Evolutionary conservation across 2,888 invertebrate species (phyloP).

Genomic region (Deilephila elpenor): DNA sequence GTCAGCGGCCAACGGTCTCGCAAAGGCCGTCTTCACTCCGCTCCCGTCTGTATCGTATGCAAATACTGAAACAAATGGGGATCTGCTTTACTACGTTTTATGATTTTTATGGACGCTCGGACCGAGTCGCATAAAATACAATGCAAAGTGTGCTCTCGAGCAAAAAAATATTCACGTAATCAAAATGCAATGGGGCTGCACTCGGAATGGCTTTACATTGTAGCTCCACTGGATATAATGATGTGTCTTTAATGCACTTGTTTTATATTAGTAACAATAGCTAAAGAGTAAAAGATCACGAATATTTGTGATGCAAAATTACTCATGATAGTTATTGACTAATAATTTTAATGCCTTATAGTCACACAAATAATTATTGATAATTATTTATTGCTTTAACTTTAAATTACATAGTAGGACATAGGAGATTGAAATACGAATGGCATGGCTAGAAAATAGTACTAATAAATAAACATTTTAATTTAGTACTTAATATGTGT

Average conservation of each 20-base stretch:
- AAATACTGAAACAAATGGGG: conserved; percentile 78
- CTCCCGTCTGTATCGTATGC: conserved; percentile 76
- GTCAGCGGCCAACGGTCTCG: conserved; percentile 75
- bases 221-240: conserved; percentile 15
- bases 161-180: conserved; percentile 54
- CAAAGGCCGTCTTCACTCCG: conserved; percentile 69
- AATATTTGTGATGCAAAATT: no score
- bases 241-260: conserved; percentile 24
- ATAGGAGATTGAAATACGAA: no score
- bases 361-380: no score
- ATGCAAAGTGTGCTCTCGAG: conserved; percentile 54
- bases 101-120: conserved; percentile 70
- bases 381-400: no score
- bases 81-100: conserved; percentile 70
- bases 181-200: conserved; percentile 38
- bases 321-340: no score
- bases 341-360: no score
- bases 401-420: no score
- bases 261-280: neutral
- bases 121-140: conserved; percentile 57
- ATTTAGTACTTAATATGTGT: neutral
- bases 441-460: neutral
- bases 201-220: conserved; percentile 34
- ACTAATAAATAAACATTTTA: neutral
- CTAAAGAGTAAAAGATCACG: no score